Evolutionary conservation across 2,797 vertebrate genomes (phyloP).

Genomic region (Crocodylus rhombifer): DNA sequence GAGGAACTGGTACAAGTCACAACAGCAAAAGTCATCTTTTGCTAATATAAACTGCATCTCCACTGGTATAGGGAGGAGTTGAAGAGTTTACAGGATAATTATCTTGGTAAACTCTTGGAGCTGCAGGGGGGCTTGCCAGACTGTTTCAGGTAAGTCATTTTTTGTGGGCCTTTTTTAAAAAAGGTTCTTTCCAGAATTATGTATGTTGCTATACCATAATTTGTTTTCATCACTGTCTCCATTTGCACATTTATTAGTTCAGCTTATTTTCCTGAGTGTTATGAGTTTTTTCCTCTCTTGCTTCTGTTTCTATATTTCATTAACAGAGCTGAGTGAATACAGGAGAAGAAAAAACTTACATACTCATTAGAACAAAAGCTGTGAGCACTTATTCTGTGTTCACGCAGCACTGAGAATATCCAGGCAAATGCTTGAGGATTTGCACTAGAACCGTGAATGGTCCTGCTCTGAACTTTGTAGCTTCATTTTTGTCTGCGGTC

Average conservation of each 20-base stretch:
- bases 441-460: not conserved
- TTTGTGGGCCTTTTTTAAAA: not conserved
- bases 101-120: not conserved
- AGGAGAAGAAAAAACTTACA: not conserved
- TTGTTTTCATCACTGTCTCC: not conserved
- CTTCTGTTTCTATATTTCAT: conserved; percentile 6
- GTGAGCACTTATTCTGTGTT: not conserved
- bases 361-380: not conserved
- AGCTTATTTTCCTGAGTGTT: rapidly evolving
- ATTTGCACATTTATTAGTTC: not conserved
- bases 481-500: not conserved
- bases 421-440: not conserved
- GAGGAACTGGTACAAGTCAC: not conserved
- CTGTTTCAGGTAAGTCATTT: not conserved
- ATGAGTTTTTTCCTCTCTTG: conserved; percentile 35
- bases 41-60: rapidly evolving
- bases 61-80: not conserved
- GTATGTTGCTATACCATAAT: not conserved
- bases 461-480: not conserved
- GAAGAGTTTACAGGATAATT: rapidly evolving
- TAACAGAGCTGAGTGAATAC: not conserved
- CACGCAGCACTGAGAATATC: not conserved
- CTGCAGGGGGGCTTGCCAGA: not conserved
- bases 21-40: not conserved
- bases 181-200: not conserved